Evolutionary conservation across 2,888 invertebrate species (phyloP), one percentile per base, ranked within the genome.

Genomic region (Drosophila antonietae): DNA sequence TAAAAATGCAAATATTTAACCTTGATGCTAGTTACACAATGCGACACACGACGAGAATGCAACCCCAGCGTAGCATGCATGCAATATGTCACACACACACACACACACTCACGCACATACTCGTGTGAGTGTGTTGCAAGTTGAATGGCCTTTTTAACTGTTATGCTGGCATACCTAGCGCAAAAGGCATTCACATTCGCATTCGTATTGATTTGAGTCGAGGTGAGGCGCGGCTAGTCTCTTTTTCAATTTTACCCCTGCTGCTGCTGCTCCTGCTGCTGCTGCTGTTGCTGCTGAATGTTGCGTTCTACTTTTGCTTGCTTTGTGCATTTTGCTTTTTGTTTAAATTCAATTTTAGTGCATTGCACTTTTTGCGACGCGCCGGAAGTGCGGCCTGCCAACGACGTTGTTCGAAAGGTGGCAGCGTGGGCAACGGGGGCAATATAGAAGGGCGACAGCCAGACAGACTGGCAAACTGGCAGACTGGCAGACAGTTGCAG

Each of bases 311-410:
- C 78, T 77, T 80, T 60, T 59, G 53, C 52, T 63, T 61, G 55
- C 65, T 67, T 75, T 59, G 62, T 65, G 35, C 60, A 60, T 68
- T 73, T 77, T 75, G 20, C 72, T 81, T 85, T 88, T 85, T 88
- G 78, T 80, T 86, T 77, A 82, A 88, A 86, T 88, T 86, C 79
- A 85, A 85, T 86, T 86, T 81, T 83, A 88, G 89, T 88, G 72
- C 88, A 86, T 88, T 86, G 86, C 86, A 88, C 86, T 86, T 88
- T 86, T 86, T 88, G 88, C 73, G 62, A 31, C 46, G 60, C 64
- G 87, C 81, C 85, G 85, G 85, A 88, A 85, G 85, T 88, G 78
- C 81, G 80, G 68, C 83, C 68, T 72, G 71, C 63, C 73, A 66
- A 68, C 52, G 46, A 62, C 51, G 4, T 20, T 14, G 14, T 35